These are phyloP conservation scores for Harmothoe impar DNA, from an alignment of 2,888 invertebrate genomes.

Conservation along the genomic window DNA sequence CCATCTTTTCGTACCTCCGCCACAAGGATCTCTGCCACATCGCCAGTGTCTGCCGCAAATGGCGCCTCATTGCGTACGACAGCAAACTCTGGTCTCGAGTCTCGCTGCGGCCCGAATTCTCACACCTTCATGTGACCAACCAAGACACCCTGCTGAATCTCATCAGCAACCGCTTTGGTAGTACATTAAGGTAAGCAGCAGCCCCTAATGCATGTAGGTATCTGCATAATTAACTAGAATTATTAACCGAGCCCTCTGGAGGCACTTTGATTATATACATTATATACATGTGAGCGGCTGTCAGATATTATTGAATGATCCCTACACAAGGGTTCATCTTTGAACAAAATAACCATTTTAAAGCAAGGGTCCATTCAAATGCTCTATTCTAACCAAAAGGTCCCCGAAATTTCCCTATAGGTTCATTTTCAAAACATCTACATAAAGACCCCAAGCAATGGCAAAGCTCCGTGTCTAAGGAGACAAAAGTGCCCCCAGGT, in stretches of 20 bases:
- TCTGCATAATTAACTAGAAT: background rate
- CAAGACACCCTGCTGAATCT: conserved; percentile 93
- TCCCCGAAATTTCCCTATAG: too few relatives aligned
- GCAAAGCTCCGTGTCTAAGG: too few relatives aligned
- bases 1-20: conserved; percentile 95
- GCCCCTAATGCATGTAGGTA: background rate
- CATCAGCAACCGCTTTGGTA: conserved; percentile 86
- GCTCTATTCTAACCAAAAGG: too few relatives aligned
- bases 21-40: conserved; percentile 96
- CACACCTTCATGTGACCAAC: conserved; percentile 91
- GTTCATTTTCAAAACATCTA: too few relatives aligned
- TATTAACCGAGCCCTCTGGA: background rate
- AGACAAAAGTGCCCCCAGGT: too few relatives aligned
- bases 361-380: too few relatives aligned
- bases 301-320: too few relatives aligned
- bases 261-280: too few relatives aligned
- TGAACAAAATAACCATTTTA: too few relatives aligned
- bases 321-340: too few relatives aligned
- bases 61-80: conserved; percentile 97
- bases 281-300: too few relatives aligned
- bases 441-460: too few relatives aligned
- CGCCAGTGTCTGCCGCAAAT: conserved; percentile 96
- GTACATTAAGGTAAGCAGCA: conserved; percentile 74
- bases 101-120: conserved; percentile 97
- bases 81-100: conserved; percentile 97